These are phyloP conservation scores for Nezara viridula DNA, from an alignment of 2,888 invertebrate species.

Conservation along the genomic window DNA sequence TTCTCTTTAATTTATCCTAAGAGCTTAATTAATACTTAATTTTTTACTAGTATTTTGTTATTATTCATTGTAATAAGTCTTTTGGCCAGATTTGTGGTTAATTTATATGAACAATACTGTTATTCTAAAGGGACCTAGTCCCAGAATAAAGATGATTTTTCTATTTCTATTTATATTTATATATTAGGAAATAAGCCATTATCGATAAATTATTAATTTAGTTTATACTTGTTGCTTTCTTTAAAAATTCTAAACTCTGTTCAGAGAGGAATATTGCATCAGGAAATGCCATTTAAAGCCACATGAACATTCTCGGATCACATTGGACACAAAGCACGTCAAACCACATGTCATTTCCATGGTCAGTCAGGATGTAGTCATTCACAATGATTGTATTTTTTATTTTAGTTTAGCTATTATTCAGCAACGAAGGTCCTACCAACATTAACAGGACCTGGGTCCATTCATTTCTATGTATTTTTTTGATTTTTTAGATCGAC, in stretches of 20 bases:
- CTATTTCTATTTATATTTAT: too few species aligned
- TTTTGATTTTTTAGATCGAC: not conserved
- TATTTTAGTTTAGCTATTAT: not conserved
- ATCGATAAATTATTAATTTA: too few species aligned
- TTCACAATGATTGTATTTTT: not conserved
- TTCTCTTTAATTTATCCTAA: too few species aligned
- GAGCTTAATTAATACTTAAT: too few species aligned
- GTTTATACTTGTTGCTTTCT: not conserved
- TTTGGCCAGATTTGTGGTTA: too few species aligned
- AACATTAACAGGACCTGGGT: not conserved
- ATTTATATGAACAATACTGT: too few species aligned
- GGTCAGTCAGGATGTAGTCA: constrained; percentile 11
- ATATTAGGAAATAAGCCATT: too few species aligned
- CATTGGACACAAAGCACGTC: not conserved
- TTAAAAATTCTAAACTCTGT: not conserved
- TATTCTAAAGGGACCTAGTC: too few species aligned
- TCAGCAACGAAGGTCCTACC: not conserved
- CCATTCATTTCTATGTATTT: not conserved
- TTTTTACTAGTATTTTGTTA: too few species aligned
- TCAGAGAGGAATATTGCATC: not conserved
- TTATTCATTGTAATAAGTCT: too few species aligned
- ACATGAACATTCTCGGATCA: not conserved
- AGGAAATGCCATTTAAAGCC: not conserved
- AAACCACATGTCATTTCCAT: not conserved
- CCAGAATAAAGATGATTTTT: too few species aligned